phyloP scores from a whole-genome alignment of 2,888 invertebrate species.

The Cyclophora punctaria region DNA sequence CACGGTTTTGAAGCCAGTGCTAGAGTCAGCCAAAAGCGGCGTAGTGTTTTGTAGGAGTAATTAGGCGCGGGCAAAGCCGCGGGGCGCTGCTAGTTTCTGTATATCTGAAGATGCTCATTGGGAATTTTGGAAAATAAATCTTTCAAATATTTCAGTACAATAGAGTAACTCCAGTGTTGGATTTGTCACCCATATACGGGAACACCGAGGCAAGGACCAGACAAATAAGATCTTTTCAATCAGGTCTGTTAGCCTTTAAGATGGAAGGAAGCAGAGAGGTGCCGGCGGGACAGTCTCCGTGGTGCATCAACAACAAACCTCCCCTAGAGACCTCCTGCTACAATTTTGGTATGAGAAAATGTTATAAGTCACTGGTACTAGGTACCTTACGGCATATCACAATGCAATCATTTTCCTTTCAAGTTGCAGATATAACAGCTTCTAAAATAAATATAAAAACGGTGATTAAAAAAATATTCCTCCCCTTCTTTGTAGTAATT shows the following conservation, averaged over 20 bases:
- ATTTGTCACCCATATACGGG: conserved; percentile 30
- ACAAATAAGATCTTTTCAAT: conserved; percentile 17
- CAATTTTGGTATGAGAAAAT: conserved; percentile 24
- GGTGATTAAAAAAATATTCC: too few species aligned
- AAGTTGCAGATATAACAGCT: too few species aligned
- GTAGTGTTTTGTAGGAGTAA: too few species aligned
- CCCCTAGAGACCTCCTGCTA: conserved; percentile 36
- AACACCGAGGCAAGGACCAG: conserved; percentile 14
- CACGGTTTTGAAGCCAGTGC: not conserved
- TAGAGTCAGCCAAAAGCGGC: not conserved
- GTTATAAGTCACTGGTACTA: not conserved
- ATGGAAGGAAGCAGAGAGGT: conserved; percentile 27
- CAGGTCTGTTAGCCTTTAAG: conserved; percentile 28
- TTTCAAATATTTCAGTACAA: conserved; percentile 20
- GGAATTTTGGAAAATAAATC: not conserved
- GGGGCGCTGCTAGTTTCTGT: too few species aligned
- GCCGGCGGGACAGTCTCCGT: conserved; percentile 13
- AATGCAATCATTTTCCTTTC: too few species aligned
- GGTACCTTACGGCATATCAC: too few species aligned
- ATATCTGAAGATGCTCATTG: too few species aligned
- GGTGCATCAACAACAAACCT: conserved; percentile 25
- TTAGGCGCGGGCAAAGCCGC: too few species aligned
- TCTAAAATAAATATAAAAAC: too few species aligned
- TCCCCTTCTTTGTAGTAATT: conserved; percentile 8
- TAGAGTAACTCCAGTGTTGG: conserved; percentile 27